A percentile compares a stretch with the other conserved stretches of the same genome.
Evolutionary conservation across 2,797 vertebrate species (phyloP).

Genomic region (Enteromius radiatus): DNA sequence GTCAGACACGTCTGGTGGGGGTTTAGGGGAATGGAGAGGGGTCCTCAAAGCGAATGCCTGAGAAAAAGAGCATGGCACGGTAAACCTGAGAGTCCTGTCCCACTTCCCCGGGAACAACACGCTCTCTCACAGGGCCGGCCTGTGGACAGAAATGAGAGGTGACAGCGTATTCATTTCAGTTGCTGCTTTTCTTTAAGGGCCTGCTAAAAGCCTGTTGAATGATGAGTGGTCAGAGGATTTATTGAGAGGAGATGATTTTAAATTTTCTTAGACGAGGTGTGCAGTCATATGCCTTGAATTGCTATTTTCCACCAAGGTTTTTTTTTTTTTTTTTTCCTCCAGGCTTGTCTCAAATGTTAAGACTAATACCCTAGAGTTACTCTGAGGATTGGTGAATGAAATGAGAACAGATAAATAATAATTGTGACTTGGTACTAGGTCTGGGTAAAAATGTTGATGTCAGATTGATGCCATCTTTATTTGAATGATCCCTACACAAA

Average conservation of each 20-base stretch:
- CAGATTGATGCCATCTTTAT: neutral
- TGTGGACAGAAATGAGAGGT: slow-evolving; percentile 80
- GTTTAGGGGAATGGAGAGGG: slow-evolving; percentile 64
- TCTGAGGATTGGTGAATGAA: slow-evolving; percentile 59
- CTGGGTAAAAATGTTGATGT: neutral
- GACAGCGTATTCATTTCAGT: slow-evolving; percentile 84
- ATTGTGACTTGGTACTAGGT: neutral
- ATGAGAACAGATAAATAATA: slow-evolving; percentile 59
- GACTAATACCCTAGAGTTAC: slow-evolving; percentile 57
- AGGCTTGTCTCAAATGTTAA: slow-evolving; percentile 54
- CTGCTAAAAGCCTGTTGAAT: slow-evolving; percentile 79
- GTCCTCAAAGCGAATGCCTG: slow-evolving; percentile 81
- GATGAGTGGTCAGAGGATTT: slow-evolving; percentile 80
- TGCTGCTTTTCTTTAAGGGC: slow-evolving; percentile 74
- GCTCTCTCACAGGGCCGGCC: slow-evolving; percentile 76
- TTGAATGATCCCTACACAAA: neutral
- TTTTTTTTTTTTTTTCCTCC: slow-evolving; percentile 57
- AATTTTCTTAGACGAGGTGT: slow-evolving; percentile 59
- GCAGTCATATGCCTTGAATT: slow-evolving; percentile 64
- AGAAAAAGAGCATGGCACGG: slow-evolving; percentile 77
- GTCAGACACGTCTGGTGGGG: slow-evolving; percentile 83
- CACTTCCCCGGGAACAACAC: slow-evolving; percentile 77
- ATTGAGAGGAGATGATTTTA: slow-evolving; percentile 73
- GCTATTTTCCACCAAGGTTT: slow-evolving; percentile 59
- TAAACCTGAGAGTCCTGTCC: slow-evolving; percentile 79